These are phyloP conservation scores for Sinocyclocheilus rhinocerous DNA, from an alignment of 2,113 vertebrate genomes.

Conservation along the genomic window DNA sequence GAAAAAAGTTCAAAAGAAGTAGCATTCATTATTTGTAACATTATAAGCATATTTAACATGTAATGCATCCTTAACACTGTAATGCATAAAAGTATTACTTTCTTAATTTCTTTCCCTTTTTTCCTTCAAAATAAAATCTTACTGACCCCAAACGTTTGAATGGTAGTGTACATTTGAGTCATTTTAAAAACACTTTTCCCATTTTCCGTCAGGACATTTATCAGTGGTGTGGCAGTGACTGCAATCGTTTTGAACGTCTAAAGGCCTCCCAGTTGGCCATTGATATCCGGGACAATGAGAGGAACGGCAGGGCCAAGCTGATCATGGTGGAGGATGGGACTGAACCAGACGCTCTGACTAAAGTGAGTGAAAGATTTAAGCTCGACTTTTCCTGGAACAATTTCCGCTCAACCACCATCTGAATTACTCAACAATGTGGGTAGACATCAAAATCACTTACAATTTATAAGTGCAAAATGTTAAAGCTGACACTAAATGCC, in stretches of 20 bases:
- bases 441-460: background rate
- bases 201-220: slow-evolving; percentile 69
- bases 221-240: slow-evolving; percentile 78
- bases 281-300: slow-evolving; percentile 78
- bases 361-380: slow-evolving; percentile 57
- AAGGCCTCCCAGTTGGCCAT: slow-evolving; percentile 75
- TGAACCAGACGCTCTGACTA: slow-evolving; percentile 61
- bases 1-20: background rate
- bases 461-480: background rate
- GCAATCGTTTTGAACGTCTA: slow-evolving; percentile 73
- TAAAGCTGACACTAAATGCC: background rate
- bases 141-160: background rate
- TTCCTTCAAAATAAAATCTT: background rate
- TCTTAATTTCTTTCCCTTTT: background rate
- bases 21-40: background rate
- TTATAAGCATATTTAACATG: background rate
- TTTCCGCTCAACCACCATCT: background rate
- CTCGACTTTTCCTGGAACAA: background rate
- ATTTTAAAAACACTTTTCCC: background rate
- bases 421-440: background rate
- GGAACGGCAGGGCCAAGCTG: slow-evolving; percentile 75
- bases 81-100: background rate
- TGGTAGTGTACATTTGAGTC: background rate
- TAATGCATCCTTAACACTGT: background rate
- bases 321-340: slow-evolving; percentile 73